Evolutionary conservation across 1,140 invertebrate species (phyloP).

Genomic region (Coptotermes formosanus): DNA sequence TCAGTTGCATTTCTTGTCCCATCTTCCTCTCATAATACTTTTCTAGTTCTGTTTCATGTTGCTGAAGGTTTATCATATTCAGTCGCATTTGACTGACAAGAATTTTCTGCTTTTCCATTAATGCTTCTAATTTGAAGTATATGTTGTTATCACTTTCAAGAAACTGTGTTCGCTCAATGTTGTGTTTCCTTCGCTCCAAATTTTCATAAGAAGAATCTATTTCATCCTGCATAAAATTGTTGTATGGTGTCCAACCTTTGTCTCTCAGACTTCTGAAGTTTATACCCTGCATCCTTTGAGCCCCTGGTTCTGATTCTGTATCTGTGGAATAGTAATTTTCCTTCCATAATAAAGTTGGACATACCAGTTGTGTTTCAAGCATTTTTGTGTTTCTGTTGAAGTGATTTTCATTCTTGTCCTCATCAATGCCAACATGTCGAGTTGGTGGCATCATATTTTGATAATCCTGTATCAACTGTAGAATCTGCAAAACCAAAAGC

Average conservation of each 20-base stretch:
- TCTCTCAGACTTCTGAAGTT: neutral
- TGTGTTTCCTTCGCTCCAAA: neutral
- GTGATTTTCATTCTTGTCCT: neutral
- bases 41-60: neutral
- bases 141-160: neutral
- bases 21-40: neutral
- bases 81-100: neutral
- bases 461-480: neutral
- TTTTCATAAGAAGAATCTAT: neutral
- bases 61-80: neutral
- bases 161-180: neutral
- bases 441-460: neutral
- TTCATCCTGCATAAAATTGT: neutral
- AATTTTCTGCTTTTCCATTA: slow-evolving; percentile 5
- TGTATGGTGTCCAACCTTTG: neutral
- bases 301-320: neutral
- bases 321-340: neutral
- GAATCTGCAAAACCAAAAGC: neutral
- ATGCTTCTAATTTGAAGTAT: neutral
- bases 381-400: neutral
- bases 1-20: neutral
- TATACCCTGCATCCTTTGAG: neutral
- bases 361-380: neutral
- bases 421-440: too few species aligned
- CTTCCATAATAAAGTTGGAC: neutral